These are phyloP conservation scores for Sebastes fasciatus DNA, from an alignment of 2,113 vertebrate species.

Conservation along the genomic window DNA sequence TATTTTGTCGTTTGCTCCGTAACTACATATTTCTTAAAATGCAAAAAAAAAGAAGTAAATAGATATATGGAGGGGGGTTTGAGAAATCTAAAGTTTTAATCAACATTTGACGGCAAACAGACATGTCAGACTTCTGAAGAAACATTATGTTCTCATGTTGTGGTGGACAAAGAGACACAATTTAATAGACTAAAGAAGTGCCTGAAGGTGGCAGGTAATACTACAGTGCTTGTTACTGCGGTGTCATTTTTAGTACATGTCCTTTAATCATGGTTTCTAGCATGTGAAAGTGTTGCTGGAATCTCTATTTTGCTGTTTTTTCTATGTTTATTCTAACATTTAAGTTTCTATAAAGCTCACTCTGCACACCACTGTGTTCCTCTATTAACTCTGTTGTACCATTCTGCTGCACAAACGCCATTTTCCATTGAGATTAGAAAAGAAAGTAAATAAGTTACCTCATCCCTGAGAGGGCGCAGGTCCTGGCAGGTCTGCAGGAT, in stretches of 20 bases:
- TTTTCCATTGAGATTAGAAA: not conserved
- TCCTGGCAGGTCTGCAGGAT: conserved; percentile 96
- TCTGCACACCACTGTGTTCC: not conserved
- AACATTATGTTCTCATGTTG: not conserved
- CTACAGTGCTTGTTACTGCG: not conserved
- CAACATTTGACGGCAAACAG: not conserved
- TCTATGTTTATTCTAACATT: not conserved
- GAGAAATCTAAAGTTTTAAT: not conserved
- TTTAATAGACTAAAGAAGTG: not conserved
- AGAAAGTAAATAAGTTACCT: conserved; percentile 65
- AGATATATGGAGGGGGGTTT: not conserved
- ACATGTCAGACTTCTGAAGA: not conserved
- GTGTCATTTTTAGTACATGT: not conserved
- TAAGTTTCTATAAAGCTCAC: not conserved
- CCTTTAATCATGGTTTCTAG: not conserved
- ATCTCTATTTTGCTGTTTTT: not conserved
- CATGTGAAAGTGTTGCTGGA: not conserved
- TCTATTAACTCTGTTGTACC: not conserved
- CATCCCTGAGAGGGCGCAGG: conserved; percentile 90
- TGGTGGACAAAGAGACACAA: not conserved
- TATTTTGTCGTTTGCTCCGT: no score
- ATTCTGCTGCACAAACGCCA: not conserved
- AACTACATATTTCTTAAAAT: no score
- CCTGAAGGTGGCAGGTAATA: not conserved
- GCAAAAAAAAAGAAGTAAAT: not conserved